Conservation (phyloP, 2,797 vertebrate genomes). For the Pipistrellus kuhlii region DNA sequence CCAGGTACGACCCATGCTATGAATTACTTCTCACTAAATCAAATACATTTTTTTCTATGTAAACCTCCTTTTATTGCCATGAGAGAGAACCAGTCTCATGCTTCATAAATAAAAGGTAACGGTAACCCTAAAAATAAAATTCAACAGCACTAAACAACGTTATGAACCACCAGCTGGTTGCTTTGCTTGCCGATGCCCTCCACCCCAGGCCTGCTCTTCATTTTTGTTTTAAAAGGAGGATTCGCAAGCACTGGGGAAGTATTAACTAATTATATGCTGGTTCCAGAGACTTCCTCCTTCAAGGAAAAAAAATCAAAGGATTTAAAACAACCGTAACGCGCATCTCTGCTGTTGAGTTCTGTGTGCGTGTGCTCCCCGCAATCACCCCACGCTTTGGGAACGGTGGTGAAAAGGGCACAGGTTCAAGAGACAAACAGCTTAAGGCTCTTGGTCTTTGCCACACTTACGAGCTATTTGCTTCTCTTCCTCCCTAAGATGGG, state of each 20-base stretch:
- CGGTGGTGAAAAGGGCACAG: background rate
- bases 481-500: background rate
- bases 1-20: background rate
- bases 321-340: constrained; percentile 11
- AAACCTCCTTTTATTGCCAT: background rate
- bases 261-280: constrained; percentile 46
- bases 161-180: background rate
- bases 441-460: background rate
- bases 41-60: constrained; percentile 15
- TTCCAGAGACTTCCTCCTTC: constrained; percentile 40
- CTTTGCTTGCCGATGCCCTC: background rate
- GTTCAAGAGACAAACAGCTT: background rate
- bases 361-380: background rate
- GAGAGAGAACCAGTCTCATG: constrained; percentile 55
- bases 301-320: background rate
- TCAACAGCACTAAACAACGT: constrained; percentile 3
- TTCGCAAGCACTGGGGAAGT: background rate
- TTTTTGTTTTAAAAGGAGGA: constrained; percentile 53
- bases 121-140: constrained; percentile 72
- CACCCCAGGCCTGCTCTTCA: background rate
- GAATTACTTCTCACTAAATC: constrained; percentile 15
- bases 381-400: background rate
- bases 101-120: constrained; percentile 67
- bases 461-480: background rate
- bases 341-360: background rate